These are phyloP conservation scores for Acromyrmex echinatior DNA, from an alignment of 1,140 invertebrate genomes.

Conservation along the genomic window DNA sequence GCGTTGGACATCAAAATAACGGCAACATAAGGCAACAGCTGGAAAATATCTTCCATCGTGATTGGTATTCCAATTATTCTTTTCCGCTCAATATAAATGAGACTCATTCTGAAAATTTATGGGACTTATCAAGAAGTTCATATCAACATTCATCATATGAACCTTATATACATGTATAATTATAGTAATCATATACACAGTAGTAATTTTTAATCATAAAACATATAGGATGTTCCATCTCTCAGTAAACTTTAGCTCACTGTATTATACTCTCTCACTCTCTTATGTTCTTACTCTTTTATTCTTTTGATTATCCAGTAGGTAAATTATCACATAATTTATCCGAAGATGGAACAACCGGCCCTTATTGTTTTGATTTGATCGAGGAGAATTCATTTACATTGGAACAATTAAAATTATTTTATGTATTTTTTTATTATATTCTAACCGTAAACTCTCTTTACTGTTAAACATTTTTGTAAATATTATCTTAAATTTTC, in stretches of 20 bases:
- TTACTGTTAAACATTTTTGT: conserved; percentile 1
- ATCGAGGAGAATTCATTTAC: not conserved
- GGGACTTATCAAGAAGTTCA: conserved; percentile 27
- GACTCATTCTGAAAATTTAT: not conserved
- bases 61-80: conserved; percentile 93
- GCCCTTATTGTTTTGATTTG: not conserved
- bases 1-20: conserved; percentile 81
- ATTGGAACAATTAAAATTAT: not conserved
- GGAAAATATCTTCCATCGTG: conserved; percentile 93
- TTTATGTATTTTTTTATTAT: not conserved
- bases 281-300: too few relatives aligned
- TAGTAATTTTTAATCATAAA: not conserved
- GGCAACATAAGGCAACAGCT: conserved; percentile 91
- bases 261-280: too few relatives aligned
- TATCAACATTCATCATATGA: conserved; percentile 38
- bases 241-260: too few relatives aligned
- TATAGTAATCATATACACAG: not conserved
- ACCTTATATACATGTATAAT: conserved; percentile 31
- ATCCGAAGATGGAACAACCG: too few relatives aligned
- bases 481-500: conserved; percentile 33
- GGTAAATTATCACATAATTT: too few relatives aligned
- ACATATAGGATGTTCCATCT: not conserved
- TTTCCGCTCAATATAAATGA: conserved; percentile 82
- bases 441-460: not conserved
- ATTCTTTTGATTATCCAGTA: too few relatives aligned